These are phyloP conservation scores for Oligia latruncula DNA, from an alignment of 2,888 invertebrate species.

Conservation along the genomic window DNA sequence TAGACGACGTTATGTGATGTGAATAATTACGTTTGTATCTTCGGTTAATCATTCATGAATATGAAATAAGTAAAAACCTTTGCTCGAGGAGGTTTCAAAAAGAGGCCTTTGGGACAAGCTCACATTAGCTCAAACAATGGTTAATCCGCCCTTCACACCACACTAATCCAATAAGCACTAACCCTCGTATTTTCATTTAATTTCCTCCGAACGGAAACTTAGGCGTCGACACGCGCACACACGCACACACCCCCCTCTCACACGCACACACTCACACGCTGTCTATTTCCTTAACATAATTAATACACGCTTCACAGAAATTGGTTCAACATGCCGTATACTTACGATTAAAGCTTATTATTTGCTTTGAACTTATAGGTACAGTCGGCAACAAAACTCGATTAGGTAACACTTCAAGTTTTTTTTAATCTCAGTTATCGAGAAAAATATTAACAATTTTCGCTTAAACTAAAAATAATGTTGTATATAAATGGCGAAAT, in stretches of 20 bases:
- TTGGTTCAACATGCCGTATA: slow-evolving; percentile 8
- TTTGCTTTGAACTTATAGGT: not conserved
- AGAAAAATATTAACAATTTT: too few relatives aligned
- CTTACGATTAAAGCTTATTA: not conserved
- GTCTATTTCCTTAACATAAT: slow-evolving; percentile 45
- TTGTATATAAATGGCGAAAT: too few relatives aligned
- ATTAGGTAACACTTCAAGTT: too few relatives aligned
- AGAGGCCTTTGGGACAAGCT: too few relatives aligned
- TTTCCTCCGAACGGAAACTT: slow-evolving; percentile 34
- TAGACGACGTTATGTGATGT: too few relatives aligned
- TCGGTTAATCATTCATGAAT: not conserved
- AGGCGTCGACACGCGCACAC: slow-evolving; percentile 20
- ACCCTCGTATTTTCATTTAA: slow-evolving; percentile 43
- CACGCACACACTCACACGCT: slow-evolving; percentile 12
- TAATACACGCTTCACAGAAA: slow-evolving; percentile 33
- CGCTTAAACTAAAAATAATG: too few relatives aligned
- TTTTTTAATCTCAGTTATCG: too few relatives aligned
- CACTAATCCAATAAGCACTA: slow-evolving; percentile 4
- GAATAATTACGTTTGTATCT: not conserved
- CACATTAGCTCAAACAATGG: not conserved
- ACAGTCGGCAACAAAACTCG: too few relatives aligned
- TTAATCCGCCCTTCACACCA: slow-evolving; percentile 25
- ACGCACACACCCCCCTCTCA: too few relatives aligned
- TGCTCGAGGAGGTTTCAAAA: not conserved
- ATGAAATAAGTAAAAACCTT: not conserved